Evolutionary conservation across 2,797 vertebrate genomes (phyloP).

Genomic region (Onychomys torridus): DNA sequence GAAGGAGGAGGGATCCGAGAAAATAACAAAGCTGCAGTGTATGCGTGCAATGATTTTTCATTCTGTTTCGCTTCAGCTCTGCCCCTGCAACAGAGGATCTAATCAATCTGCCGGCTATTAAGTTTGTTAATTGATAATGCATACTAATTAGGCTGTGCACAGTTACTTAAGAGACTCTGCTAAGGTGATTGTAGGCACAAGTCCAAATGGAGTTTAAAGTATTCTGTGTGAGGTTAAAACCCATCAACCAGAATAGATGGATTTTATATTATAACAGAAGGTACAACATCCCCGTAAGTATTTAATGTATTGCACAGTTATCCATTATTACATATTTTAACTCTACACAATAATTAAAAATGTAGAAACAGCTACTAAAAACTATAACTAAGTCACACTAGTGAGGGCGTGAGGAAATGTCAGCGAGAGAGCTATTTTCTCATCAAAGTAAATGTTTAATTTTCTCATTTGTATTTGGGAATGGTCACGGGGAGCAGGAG

Average conservation of each 20-base stretch:
- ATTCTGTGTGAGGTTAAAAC: conserved; percentile 99
- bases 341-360: conserved; percentile 88
- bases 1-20: conserved; percentile 89
- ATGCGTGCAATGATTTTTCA: conserved; percentile 95
- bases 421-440: conserved; percentile 72
- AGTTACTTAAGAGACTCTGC: conserved; percentile 99
- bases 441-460: conserved; percentile 85
- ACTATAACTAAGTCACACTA: conserved; percentile 76
- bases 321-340: conserved; percentile 89
- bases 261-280: conserved; percentile 93
- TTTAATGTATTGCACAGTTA: conserved; percentile 90
- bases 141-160: conserved; percentile 99
- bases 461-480: conserved; percentile 82
- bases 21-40: conserved; percentile 92
- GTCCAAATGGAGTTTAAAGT: conserved; percentile 99
- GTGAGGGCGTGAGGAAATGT: conserved; percentile 67
- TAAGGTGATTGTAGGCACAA: conserved; percentile 99
- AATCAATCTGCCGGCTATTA: conserved; percentile 99
- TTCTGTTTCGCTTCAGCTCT: conserved; percentile 97
- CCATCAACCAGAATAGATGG: conserved; percentile 95
- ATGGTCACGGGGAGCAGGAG: conserved; percentile 67
- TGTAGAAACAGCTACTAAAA: conserved; percentile 84
- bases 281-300: conserved; percentile 91
- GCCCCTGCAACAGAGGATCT: conserved; percentile 98
- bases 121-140: conserved; percentile 99